These are phyloP conservation scores for Hycleus phaleratus DNA, from an alignment of 1,140 invertebrate genomes.

Conservation along the genomic window DNA sequence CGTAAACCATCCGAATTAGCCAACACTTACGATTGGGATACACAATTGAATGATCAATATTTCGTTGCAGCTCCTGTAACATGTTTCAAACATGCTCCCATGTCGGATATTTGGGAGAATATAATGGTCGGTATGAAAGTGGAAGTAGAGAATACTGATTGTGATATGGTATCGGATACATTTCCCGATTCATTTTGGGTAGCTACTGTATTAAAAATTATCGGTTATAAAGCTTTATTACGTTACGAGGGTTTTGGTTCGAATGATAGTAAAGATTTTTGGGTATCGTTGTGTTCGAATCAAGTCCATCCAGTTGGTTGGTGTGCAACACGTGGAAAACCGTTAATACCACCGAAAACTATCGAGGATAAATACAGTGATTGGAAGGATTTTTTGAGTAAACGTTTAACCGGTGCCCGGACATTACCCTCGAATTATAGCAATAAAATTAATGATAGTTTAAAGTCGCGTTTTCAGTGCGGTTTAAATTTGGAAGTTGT, in stretches of 20 bases:
- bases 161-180: slow-evolving; percentile 67
- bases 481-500: slow-evolving; percentile 88
- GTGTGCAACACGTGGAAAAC: slow-evolving; percentile 92
- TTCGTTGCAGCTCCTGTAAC: slow-evolving; percentile 83
- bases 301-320: slow-evolving; percentile 93
- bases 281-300: slow-evolving; percentile 88
- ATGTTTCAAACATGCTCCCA: slow-evolving; percentile 85
- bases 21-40: slow-evolving; percentile 76
- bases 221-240: slow-evolving; percentile 87
- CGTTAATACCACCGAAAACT: slow-evolving; percentile 83
- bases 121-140: slow-evolving; percentile 92
- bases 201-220: slow-evolving; percentile 82
- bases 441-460: slow-evolving; percentile 74
- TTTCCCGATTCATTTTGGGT: slow-evolving; percentile 90
- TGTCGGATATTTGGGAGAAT: slow-evolving; percentile 88
- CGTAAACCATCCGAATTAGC: slow-evolving; percentile 53
- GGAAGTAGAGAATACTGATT: slow-evolving; percentile 88
- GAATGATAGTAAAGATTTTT: slow-evolving; percentile 85
- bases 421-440: slow-evolving; percentile 89
- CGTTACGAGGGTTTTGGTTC: slow-evolving; percentile 90
- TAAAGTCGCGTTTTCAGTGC: slow-evolving; percentile 72
- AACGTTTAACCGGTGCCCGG: slow-evolving; percentile 78
- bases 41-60: slow-evolving; percentile 62
- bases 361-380: slow-evolving; percentile 89
- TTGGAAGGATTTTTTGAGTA: slow-evolving; percentile 92